phyloP scores from a whole-genome alignment of 2,113 vertebrate species.

The Hystrix cristata region DNA sequence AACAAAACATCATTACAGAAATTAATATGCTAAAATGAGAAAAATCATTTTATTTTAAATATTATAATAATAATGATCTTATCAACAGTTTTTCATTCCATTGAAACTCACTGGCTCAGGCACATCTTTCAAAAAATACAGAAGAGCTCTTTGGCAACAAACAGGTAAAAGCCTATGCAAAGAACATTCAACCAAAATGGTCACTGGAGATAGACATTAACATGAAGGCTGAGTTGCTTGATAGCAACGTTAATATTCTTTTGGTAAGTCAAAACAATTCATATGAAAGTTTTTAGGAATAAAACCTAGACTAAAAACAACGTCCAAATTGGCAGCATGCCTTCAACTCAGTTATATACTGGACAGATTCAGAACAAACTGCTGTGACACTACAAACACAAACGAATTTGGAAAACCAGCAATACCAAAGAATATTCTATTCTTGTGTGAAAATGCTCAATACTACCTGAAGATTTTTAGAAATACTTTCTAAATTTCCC shows the following conservation, averaged over 20 bases:
- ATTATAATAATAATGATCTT: neutral
- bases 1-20: constrained; percentile 20
- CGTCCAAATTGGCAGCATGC: neutral
- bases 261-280: neutral
- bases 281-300: constrained; percentile 1
- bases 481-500: neutral
- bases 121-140: constrained; percentile 59
- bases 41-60: constrained; percentile 42
- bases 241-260: neutral
- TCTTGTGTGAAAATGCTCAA: neutral
- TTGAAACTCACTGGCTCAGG: neutral
- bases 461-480: neutral
- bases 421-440: constrained; percentile 31
- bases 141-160: neutral
- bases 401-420: neutral
- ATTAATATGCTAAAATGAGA: neutral
- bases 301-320: neutral
- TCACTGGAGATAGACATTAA: neutral
- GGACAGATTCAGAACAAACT: neutral
- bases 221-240: neutral
- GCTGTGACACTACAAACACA: neutral
- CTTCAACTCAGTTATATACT: neutral
- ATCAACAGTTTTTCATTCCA: constrained; percentile 24
- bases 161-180: neutral
- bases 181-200: neutral